These are phyloP conservation scores for Platichthys flesus DNA, from an alignment of 2,113 vertebrate genomes.

Conservation along the genomic window DNA sequence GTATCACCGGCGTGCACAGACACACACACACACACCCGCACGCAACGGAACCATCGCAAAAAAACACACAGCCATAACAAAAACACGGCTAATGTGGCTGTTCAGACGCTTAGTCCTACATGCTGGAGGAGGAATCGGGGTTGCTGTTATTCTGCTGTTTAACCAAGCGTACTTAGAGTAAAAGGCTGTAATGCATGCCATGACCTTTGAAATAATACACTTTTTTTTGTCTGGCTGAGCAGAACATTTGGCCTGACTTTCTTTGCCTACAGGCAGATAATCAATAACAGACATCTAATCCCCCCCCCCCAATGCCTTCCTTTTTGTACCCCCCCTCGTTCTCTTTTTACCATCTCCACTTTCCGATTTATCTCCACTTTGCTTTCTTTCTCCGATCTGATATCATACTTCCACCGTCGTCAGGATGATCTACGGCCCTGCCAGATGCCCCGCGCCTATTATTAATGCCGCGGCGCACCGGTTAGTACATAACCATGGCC, in stretches of 20 bases:
- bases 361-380: conserved; percentile 63
- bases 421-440: conserved; percentile 78
- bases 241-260: conserved; percentile 79
- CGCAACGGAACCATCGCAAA: conserved; percentile 53
- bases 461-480: conserved; percentile 71
- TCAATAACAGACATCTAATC: conserved; percentile 79
- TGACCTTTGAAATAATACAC: conserved; percentile 84
- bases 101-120: conserved; percentile 4
- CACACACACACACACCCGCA: conserved; percentile 61
- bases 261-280: conserved; percentile 75
- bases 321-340: conserved; percentile 34
- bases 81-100: conserved; percentile 36
- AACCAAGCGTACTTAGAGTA: conserved; percentile 55
- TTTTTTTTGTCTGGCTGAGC: conserved; percentile 78
- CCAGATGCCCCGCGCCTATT: conserved; percentile 62
- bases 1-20: conserved; percentile 24
- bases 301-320: conserved; percentile 38
- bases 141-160: conserved; percentile 60
- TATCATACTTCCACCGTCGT: conserved; percentile 73
- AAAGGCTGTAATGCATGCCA: conserved; percentile 75
- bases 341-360: conserved; percentile 54
- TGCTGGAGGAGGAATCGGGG: conserved; percentile 3
- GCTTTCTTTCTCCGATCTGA: conserved; percentile 66
- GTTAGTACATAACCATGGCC: conserved; percentile 75
- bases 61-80: conserved; percentile 56